These are phyloP conservation scores for Tillus elongatus DNA, from an alignment of 2,888 invertebrate species.

Conservation along the genomic window DNA sequence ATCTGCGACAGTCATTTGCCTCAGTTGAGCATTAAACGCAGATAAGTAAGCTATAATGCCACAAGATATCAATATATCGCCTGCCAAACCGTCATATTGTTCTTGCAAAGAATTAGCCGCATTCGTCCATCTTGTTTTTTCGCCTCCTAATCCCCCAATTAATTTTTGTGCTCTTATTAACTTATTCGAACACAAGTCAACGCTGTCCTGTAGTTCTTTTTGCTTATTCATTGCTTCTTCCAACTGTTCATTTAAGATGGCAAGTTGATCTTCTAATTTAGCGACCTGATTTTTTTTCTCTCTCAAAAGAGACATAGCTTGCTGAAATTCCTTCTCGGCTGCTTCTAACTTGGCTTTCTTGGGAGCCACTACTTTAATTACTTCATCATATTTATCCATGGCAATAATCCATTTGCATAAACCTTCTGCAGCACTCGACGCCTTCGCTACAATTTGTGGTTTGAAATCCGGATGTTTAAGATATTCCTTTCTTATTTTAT, in stretches of 20 bases:
- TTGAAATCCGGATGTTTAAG: constrained; percentile 69
- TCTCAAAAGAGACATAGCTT: constrained; percentile 76
- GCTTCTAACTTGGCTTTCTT: constrained; percentile 73
- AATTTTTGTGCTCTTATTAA: constrained; percentile 78
- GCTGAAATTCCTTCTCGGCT: constrained; percentile 72
- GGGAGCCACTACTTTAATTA: constrained; percentile 74
- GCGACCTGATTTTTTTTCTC: constrained; percentile 72
- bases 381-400: constrained; percentile 80
- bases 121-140: constrained; percentile 74
- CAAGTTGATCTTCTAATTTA: constrained; percentile 67
- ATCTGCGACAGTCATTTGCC: constrained; percentile 50
- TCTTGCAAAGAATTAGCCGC: constrained; percentile 67
- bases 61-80: constrained; percentile 81
- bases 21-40: constrained; percentile 66
- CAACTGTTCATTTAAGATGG: constrained; percentile 59
- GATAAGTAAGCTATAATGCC: constrained; percentile 86
- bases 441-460: constrained; percentile 72
- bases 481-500: constrained; percentile 66
- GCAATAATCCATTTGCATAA: constrained; percentile 86
- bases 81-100: constrained; percentile 73
- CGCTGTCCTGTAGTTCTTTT: constrained; percentile 61
- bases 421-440: constrained; percentile 91
- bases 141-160: constrained; percentile 66
- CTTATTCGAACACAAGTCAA: constrained; percentile 74
- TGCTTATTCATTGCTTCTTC: constrained; percentile 57